Conservation (phyloP, 2,113 vertebrate genomes). For the Ceyx melanurus region DNA sequence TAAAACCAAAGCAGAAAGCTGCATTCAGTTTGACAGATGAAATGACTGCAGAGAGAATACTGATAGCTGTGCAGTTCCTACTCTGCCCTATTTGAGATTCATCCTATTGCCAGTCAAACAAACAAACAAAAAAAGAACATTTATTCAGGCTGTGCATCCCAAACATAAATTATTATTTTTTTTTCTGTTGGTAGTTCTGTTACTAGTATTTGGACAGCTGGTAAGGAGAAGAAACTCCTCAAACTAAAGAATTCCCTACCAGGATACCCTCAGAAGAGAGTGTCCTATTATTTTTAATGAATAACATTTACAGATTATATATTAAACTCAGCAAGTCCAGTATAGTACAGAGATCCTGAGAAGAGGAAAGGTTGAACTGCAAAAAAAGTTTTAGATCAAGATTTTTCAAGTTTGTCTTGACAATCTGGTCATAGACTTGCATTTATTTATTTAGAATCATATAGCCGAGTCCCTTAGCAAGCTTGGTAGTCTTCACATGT, state of each 20-base stretch:
- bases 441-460: not conserved
- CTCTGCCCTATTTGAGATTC: not conserved
- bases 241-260: not conserved
- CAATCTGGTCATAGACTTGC: not conserved
- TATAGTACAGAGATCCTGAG: not conserved
- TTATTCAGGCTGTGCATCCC: not conserved
- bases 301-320: not conserved
- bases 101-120: not conserved
- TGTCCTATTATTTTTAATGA: not conserved
- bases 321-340: not conserved
- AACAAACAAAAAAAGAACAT: not conserved
- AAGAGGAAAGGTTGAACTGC: not conserved
- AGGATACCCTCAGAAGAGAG: not conserved
- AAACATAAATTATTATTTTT: not conserved
- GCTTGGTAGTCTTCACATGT: not conserved
- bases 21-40: not conserved
- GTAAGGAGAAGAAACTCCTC: not conserved
- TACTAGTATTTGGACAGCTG: not conserved
- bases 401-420: not conserved
- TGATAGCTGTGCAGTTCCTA: not conserved
- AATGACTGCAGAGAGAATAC: constrained; percentile 18
- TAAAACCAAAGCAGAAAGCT: not conserved
- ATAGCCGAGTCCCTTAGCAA: not conserved
- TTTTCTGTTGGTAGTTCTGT: not conserved
- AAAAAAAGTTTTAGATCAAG: not conserved